Evolutionary conservation across 1,140 invertebrate species (phyloP).

Genomic region (Penaeus indicus): DNA sequence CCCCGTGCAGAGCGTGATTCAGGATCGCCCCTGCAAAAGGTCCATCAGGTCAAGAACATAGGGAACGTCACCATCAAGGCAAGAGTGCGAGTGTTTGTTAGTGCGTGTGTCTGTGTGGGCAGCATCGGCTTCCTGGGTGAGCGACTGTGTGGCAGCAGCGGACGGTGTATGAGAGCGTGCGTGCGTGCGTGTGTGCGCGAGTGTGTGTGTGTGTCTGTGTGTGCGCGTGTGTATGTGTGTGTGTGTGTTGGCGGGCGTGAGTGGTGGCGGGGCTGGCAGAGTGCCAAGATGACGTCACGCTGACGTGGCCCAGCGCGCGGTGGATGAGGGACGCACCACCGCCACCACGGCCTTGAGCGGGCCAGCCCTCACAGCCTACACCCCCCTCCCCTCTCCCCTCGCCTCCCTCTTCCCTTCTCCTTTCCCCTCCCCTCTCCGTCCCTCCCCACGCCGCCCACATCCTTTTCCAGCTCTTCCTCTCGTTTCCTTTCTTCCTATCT

Average conservation of each 20-base stretch:
- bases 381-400: not conserved
- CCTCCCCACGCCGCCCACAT: not conserved
- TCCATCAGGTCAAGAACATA: no score
- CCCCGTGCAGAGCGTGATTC: no score
- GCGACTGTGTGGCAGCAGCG: constrained; percentile 18
- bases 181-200: constrained; percentile 10
- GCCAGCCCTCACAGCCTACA: constrained; percentile 6
- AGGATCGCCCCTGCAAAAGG: no score
- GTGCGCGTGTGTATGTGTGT: constrained; percentile 44
- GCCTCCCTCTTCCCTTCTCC: not conserved
- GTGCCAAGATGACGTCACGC: constrained; percentile 51
- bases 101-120: constrained; percentile 10
- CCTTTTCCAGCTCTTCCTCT: not conserved
- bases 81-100: not conserved
- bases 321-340: constrained; percentile 15
- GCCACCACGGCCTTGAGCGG: constrained; percentile 37
- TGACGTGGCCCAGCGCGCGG: constrained; percentile 43
- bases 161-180: not conserved
- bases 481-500: not conserved
- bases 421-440: not conserved
- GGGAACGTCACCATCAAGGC: no score
- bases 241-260: constrained; percentile 46
- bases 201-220: constrained; percentile 37
- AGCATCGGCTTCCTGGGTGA: constrained; percentile 36
- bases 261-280: constrained; percentile 39